Percentiles rank a stretch among this genome's conserved stretches.
These are phyloP conservation scores for Hylaeus anthracinus DNA, from an alignment of 1,140 invertebrate genomes.

Conservation along the genomic window DNA sequence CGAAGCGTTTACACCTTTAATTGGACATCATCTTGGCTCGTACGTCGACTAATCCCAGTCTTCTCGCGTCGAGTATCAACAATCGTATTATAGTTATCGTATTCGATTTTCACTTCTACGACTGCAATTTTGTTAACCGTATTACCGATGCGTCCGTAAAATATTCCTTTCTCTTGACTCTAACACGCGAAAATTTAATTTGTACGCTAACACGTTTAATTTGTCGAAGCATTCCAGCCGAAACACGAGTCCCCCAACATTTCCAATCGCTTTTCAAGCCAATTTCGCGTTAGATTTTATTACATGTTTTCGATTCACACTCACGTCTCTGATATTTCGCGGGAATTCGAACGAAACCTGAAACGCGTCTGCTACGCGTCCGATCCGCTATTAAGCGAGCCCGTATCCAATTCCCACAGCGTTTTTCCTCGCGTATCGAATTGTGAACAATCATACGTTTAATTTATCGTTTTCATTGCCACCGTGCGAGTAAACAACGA, in stretches of 20 bases:
- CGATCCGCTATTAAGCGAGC: background rate
- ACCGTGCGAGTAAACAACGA: conserved; percentile 22
- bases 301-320: background rate
- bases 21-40: too few relatives aligned
- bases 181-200: too few relatives aligned
- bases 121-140: too few relatives aligned
- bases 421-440: background rate
- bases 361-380: conserved; percentile 5
- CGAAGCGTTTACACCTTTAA: too few relatives aligned
- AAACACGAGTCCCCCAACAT: too few relatives aligned
- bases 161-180: too few relatives aligned
- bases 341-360: background rate
- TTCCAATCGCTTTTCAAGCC: background rate
- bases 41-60: too few relatives aligned
- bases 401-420: background rate
- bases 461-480: conserved; percentile 23
- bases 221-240: background rate
- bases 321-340: background rate
- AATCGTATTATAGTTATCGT: too few relatives aligned
- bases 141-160: too few relatives aligned
- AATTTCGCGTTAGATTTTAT: background rate
- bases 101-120: too few relatives aligned
- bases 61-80: too few relatives aligned
- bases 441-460: conserved; percentile 3
- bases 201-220: too few relatives aligned